A percentile compares a stretch with the other conserved stretches of the same genome.
phyloP scores from a whole-genome alignment of 2,888 invertebrate species.

The Opisthograptis luteolata region DNA sequence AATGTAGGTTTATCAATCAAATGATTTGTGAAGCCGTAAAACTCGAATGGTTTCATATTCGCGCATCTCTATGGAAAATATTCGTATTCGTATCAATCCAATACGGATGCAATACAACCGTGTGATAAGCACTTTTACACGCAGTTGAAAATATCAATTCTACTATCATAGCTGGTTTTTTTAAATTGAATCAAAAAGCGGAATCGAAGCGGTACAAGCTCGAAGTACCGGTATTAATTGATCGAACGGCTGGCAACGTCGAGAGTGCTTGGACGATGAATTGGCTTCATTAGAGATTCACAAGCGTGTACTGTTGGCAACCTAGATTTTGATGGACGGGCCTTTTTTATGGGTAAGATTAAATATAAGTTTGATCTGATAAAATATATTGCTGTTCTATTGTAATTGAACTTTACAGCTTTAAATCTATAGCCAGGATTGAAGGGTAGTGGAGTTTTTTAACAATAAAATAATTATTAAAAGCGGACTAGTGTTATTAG shows the following conservation, averaged over 20 bases:
- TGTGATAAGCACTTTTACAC: slow-evolving; percentile 31
- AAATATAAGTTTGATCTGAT: not conserved
- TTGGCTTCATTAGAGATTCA: slow-evolving; percentile 29
- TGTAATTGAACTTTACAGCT: no score
- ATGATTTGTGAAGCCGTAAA: no score
- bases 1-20: no score
- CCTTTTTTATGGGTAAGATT: no score
- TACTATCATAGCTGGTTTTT: slow-evolving; percentile 27
- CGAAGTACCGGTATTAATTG: slow-evolving; percentile 35
- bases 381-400: not conserved
- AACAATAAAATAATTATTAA: no score
- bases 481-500: no score
- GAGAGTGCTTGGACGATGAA: slow-evolving; percentile 34
- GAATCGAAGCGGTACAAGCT: slow-evolving; percentile 26
- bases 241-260: slow-evolving; percentile 23
- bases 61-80: not conserved
- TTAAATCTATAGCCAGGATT: no score
- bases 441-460: no score
- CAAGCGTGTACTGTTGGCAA: not conserved
- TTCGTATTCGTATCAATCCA: not conserved
- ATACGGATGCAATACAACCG: not conserved
- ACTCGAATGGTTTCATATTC: not conserved
- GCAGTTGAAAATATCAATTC: slow-evolving; percentile 30
- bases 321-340: slow-evolving; percentile 1
- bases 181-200: slow-evolving; percentile 33